Evolutionary conservation across 2,888 invertebrate species (phyloP).

Genomic region (Ypsolopha scabrella): DNA sequence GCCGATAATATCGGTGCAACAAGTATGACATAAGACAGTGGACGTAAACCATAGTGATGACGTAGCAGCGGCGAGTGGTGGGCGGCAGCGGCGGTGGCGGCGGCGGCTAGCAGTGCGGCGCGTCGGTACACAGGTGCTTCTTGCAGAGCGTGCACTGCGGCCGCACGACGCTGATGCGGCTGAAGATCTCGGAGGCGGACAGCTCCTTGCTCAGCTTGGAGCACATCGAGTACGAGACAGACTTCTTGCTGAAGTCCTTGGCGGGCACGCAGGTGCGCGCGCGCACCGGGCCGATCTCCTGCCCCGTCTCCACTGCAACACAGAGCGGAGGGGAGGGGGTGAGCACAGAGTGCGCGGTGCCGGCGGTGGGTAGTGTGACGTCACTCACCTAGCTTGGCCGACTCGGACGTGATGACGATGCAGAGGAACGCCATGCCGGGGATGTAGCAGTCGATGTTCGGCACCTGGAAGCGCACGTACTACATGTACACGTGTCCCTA

Average conservation of each 20-base stretch:
- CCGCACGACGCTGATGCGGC: constrained; percentile 46
- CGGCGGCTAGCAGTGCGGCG: neutral
- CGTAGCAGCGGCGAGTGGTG: neutral
- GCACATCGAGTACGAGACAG: constrained; percentile 58
- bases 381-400: constrained; percentile 49
- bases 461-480: constrained; percentile 29
- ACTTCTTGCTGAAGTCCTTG: constrained; percentile 59
- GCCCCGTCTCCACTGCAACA: constrained; percentile 49
- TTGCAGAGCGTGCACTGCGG: constrained; percentile 58
- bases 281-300: constrained; percentile 59
- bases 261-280: constrained; percentile 60
- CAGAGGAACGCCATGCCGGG: constrained; percentile 62
- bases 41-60: neutral
- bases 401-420: constrained; percentile 58
- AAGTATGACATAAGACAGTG: too few species aligned
- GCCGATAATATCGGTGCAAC: too few species aligned
- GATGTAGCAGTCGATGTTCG: constrained; percentile 61
- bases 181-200: constrained; percentile 57
- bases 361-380: neutral
- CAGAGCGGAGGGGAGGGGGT: neutral
- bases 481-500: too few species aligned
- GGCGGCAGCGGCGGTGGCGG: neutral
- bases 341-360: too few species aligned
- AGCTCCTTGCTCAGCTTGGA: constrained; percentile 56
- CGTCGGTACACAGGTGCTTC: constrained; percentile 47